Base-by-base conservation (phyloP, 1,140 invertebrate genomes). In the Contarinia nasturtii region DNA sequence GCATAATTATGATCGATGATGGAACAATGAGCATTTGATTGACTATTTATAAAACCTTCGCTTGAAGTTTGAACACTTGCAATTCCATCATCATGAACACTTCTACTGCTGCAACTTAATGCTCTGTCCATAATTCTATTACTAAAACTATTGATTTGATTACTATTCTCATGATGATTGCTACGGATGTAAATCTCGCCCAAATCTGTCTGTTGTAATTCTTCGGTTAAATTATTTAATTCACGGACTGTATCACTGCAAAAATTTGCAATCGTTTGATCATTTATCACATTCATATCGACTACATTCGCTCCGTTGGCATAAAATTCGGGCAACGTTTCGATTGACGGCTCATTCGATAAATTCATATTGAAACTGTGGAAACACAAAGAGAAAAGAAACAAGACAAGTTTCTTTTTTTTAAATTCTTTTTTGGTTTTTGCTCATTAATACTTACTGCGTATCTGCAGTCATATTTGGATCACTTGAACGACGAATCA, bases 401-500 rank as follows among this genome's bases (percentile, higher is more conserved):
- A 21, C 40, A 11, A 15, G 36, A 2, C 14, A 34, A 34, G n/a
- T n/a, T n/a, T n/a, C n/a, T n/a, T n/a, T 34, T 34, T 34, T 22
- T 40, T 11, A 47, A 47, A 45, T 34, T 44, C 37, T 44, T 10
- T 47, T n/a, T n/a, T n/a, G n/a, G n/a, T n/a, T n/a, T 37, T 33
- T 5, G 17, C 12, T 12, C 37, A 17, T 7, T 48, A 49, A 36
- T 20, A 59, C 66, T 63, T 54, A 73, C 72, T 68, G 67, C 37
- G 69, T 57, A 59, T 84, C 79, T 18, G 80, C 68, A 19, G 76
- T 72, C 52, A 89, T 72, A 60, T 75, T 88, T 15, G 86, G 84
- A 65, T 89, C 85, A 60, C 85, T 88, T 33, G 75, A 76, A 47
- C 84, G 70, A 44, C 86, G 66, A 49, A 77, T 74, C 20, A 75